A percentile compares a stretch with the other conserved stretches of the same genome.
These are phyloP conservation scores for Shinisaurus crocodilurus DNA, from an alignment of 2,113 vertebrate species.

Conservation along the genomic window DNA sequence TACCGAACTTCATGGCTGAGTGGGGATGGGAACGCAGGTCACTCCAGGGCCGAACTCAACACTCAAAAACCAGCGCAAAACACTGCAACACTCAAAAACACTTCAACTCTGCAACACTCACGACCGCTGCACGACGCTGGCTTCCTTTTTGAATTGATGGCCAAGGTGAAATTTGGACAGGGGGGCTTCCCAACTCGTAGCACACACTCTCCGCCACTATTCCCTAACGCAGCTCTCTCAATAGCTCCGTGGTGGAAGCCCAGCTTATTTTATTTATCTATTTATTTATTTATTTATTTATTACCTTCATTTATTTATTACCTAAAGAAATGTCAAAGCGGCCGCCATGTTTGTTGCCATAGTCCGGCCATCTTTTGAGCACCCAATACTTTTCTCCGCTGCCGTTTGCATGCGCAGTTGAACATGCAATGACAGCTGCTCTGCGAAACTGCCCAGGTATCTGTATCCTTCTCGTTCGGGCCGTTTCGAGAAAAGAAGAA, in stretches of 20 bases:
- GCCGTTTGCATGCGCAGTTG: background rate
- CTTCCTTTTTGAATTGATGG: background rate
- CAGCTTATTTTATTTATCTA: too few species aligned
- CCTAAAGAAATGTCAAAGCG: background rate
- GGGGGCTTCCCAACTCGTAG: background rate
- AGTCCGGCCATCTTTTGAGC: background rate
- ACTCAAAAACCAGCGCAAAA: too few species aligned
- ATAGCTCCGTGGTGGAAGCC: background rate
- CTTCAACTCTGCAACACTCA: too few species aligned
- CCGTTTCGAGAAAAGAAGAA: background rate
- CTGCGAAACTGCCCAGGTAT: background rate
- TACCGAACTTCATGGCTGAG: too few species aligned
- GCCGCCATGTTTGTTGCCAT: background rate
- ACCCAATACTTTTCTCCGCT: background rate
- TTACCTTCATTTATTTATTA: too few species aligned
- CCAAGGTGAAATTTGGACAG: background rate
- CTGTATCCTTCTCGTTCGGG: background rate
- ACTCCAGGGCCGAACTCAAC: background rate
- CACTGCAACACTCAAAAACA: too few species aligned
- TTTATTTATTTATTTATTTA: too few species aligned
- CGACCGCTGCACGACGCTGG: too few species aligned
- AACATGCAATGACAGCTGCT: background rate
- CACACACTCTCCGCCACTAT: background rate
- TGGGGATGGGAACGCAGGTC: background rate
- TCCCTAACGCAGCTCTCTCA: background rate